Base-by-base conservation (phyloP, 2,113 vertebrate species). In the Pseudonaja textilis region DNA sequence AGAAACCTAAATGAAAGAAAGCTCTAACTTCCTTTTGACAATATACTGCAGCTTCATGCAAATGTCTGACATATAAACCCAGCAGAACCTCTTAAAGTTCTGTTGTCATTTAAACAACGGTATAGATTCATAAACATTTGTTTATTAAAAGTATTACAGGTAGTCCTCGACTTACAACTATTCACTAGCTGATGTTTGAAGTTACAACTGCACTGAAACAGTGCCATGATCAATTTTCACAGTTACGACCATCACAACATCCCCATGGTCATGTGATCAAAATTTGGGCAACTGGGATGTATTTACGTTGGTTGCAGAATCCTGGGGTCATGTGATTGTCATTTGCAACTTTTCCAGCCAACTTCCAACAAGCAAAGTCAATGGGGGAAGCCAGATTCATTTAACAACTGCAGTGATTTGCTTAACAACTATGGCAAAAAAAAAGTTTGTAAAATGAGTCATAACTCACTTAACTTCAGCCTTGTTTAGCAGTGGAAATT, bases 61-160 rank as follows among this genome's bases (percentile, higher is more conserved):
- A 90, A 95, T 95, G 92, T 94, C 61, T 94, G 95, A 94, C 95
- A 91, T 90, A 11, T 90, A 93, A 96, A 95, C 94, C 90, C 29
- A 95, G 57, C 90, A 95, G 94, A 95, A 95, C 85, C 90, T 90
- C 87, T 93, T 64, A 90, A 87, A 91, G 95, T 95, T 90, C 59
- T 95, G 94, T 94, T 93, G 87, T 85, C 96, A 95, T 95, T 96
- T 94, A 89, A 90, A 42, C 92, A 86, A 94, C 0, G 87, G 4
- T 20, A 61, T 64, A 85, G 90, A 88, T 95, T 57, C 96, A 69
- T 69, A 69, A 69, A 69, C 4, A 69, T 14, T 69, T 69, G 11
- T 69, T 64, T n/a, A 64, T 64, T n/a, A 64, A n/a, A 64, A n/a
- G 29, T n/a, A 64, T 29, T 29, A 64, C 26, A 64, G 25, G 25